Evolutionary conservation across 2,888 invertebrate genomes (phyloP).

Genomic region (Mythimna pallens): DNA sequence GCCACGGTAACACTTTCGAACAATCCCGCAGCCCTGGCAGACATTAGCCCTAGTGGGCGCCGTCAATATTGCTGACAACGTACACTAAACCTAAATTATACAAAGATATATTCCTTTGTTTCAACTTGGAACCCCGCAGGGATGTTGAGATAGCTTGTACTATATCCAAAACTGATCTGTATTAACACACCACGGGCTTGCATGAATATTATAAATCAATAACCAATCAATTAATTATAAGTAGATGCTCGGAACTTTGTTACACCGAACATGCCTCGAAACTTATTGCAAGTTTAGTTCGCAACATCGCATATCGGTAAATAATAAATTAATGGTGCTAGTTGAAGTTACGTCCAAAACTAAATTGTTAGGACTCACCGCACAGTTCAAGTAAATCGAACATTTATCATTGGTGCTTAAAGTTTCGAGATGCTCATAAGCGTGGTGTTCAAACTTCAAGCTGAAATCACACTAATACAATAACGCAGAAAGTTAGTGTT

Average conservation of each 20-base stretch:
- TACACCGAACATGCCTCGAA: constrained; percentile 44
- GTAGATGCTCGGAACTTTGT: constrained; percentile 41
- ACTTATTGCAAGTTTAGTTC: constrained; percentile 57
- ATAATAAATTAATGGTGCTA: constrained; percentile 54
- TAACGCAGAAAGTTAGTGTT: too few relatives aligned
- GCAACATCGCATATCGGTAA: constrained; percentile 48
- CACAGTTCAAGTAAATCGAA: constrained; percentile 39
- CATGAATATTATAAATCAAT: constrained; percentile 27
- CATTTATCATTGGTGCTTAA: constrained; percentile 43
- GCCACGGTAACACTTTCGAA: too few relatives aligned
- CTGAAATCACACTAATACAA: constrained; percentile 2
- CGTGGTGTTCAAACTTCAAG: constrained; percentile 13
- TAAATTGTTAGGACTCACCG: constrained; percentile 30
- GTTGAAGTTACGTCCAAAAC: constrained; percentile 46
- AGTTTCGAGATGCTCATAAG: constrained; percentile 28
- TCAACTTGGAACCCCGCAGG: neutral
- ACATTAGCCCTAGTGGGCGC: too few relatives aligned
- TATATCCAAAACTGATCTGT: constrained; percentile 4
- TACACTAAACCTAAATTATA: neutral
- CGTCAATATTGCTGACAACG: neutral
- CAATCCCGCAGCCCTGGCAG: too few relatives aligned
- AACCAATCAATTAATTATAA: constrained; percentile 52
- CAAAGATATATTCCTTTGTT: constrained; percentile 2
- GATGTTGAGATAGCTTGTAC: neutral
- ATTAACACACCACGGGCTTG: constrained; percentile 12